Percentiles rank a stretch among this genome's conserved stretches.
These are phyloP conservation scores for Leptopilina boulardi DNA, from an alignment of 1,140 invertebrate genomes.

Conservation along the genomic window DNA sequence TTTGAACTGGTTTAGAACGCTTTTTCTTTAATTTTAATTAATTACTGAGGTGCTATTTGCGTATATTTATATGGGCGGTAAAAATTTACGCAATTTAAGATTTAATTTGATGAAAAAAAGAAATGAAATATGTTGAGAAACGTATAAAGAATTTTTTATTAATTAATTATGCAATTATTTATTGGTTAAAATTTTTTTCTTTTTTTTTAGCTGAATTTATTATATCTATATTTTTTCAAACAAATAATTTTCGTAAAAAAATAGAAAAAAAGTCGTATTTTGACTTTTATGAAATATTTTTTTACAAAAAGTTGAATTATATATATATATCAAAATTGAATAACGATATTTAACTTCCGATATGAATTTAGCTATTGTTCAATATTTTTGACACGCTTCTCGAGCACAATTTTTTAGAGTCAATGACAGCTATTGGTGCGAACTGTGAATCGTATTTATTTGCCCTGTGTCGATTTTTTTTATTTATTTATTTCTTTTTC, in stretches of 20 bases:
- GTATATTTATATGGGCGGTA: too few relatives aligned
- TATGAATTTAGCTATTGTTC: background rate
- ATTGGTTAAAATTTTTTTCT: too few relatives aligned
- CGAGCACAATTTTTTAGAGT: background rate
- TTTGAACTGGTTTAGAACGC: too few relatives aligned
- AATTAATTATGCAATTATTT: background rate
- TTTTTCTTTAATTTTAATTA: slow-evolving; percentile 6
- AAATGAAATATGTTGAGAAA: too few relatives aligned
- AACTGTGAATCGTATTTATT: background rate
- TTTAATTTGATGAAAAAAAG: too few relatives aligned
- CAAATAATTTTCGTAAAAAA: too few relatives aligned
- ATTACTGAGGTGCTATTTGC: background rate
- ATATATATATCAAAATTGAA: slow-evolving; percentile 9
- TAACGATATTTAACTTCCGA: background rate
- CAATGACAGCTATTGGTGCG: background rate
- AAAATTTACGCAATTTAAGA: too few relatives aligned
- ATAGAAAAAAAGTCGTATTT: too few relatives aligned
- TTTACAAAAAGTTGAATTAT: background rate
- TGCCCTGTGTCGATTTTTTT: background rate
- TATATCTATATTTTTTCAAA: too few relatives aligned
- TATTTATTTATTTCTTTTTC: background rate
- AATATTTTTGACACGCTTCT: slow-evolving; percentile 6
- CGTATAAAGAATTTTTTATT: too few relatives aligned
- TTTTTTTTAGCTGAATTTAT: too few relatives aligned
- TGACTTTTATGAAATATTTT: background rate